Conservation (phyloP, 2,888 invertebrate species). For the Drepanosiphum platanoidis region DNA sequence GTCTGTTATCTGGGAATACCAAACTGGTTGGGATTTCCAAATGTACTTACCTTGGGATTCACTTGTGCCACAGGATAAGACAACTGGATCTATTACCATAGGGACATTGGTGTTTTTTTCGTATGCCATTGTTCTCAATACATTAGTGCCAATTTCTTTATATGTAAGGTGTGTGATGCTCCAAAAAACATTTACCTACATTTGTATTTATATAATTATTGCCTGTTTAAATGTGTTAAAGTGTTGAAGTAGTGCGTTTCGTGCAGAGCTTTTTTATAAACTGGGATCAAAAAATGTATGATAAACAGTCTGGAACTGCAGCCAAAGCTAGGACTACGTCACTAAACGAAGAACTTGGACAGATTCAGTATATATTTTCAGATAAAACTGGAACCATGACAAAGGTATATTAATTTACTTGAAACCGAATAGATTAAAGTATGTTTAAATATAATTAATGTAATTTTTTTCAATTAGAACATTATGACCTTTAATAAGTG, state of each 20-base stretch:
- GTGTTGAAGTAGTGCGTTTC: constrained; percentile 91
- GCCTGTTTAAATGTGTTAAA: constrained; percentile 65
- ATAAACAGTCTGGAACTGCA: constrained; percentile 86
- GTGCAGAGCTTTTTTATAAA: constrained; percentile 98
- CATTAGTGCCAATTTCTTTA: constrained; percentile 98
- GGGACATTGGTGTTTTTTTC: constrained; percentile 98
- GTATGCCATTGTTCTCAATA: constrained; percentile 98
- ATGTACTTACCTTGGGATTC: constrained; percentile 94
- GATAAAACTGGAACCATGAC: constrained; percentile 99
- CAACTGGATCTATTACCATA: constrained; percentile 88
- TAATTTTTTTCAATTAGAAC: constrained; percentile 74
- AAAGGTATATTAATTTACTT: constrained; percentile 70
- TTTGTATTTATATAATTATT: no score
- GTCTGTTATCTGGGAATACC: constrained; percentile 97
- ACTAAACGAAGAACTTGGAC: constrained; percentile 97
- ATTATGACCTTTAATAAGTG: constrained; percentile 99
- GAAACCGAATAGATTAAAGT: background rate
- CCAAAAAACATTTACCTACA: background rate
- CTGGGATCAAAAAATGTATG: constrained; percentile 99
- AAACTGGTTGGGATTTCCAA: constrained; percentile 88
- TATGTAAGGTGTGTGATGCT: constrained; percentile 84
- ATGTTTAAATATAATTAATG: no score
- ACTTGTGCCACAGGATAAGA: constrained; percentile 80
- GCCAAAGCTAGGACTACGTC: constrained; percentile 98
- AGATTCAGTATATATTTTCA: constrained; percentile 99